Evolutionary conservation across 1,140 invertebrate genomes (phyloP), one percentile per base, ranked within the genome.

Genomic region (Drosophila lacertosa): DNA sequence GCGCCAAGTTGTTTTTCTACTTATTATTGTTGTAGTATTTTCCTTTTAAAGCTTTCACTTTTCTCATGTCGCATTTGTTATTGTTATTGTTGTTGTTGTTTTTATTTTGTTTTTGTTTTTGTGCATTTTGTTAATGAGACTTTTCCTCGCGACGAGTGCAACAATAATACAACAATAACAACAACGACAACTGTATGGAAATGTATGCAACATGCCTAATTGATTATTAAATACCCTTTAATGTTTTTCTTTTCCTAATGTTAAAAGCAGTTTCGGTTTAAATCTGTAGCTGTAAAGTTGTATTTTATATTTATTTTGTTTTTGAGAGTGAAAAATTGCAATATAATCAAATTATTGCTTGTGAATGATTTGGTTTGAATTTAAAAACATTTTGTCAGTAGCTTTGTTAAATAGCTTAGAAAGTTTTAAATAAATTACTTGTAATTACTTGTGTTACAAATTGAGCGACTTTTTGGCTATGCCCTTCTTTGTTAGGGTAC

Each of bases 111-210:
- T 47, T 37, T 59, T 45, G 48, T 59, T 58, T 75, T 57, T 76
- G 64, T 65, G 67, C 69, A 78, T 78, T 78, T 78, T 74, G 55
- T 79, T 73, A 76, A 80, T 81, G 75, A 78, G 75, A 37, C 57
- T 67, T 66, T 55, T 45, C 51, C 20, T n/a, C 10, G 53, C 37
- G 9, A 40, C 51, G 22, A 22, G 20, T 45, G 44, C 44, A 45
- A 45, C 44, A 45, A 45, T 45, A 45, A 45, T 20, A 20, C 24
- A 26, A 26, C 24, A 26, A 26, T 7, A 26, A 33, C 10, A 32
- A 32, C 24, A 51, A 20, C 10, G n/a, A 20, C 6, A 54, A 11
- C 35, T 22, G 13, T 24, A 16, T 22, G 9, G 4, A 39, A 9
- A 39, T 1, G 2, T 53, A n/a, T 32, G 13, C 18, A 37, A 13